Evolutionary conservation across 2,113 vertebrate species (phyloP).

Genomic region (Mohoua ochrocephala): DNA sequence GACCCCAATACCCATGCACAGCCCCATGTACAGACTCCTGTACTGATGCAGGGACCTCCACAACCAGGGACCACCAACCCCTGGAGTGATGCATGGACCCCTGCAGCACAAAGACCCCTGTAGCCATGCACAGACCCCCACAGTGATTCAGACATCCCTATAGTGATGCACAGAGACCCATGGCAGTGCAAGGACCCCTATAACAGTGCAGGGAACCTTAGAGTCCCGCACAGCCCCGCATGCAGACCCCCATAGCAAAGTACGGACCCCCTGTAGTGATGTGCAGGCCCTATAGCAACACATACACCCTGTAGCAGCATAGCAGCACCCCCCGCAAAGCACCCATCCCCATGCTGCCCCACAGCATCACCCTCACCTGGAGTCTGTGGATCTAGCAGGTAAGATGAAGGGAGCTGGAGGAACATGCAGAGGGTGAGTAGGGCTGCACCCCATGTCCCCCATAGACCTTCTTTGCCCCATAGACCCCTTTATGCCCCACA

Average conservation of each 20-base stretch:
- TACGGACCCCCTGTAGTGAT: neutral
- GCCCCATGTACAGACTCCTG: neutral
- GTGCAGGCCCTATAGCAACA: neutral
- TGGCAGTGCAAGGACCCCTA: neutral
- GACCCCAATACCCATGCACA: neutral
- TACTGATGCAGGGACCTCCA: neutral
- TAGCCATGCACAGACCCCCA: neutral
- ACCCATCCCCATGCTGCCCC: neutral
- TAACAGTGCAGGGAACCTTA: neutral
- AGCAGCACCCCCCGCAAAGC: accelerated
- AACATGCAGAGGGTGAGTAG: neutral
- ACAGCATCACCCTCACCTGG: neutral
- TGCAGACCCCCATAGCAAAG: neutral
- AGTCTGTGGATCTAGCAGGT: neutral
- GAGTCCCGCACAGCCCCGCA: neutral
- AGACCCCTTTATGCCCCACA: neutral
- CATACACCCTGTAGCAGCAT: neutral
- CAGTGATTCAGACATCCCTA: neutral
- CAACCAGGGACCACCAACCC: neutral
- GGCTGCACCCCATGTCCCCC: neutral
- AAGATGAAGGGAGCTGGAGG: neutral
- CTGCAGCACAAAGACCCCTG: neutral
- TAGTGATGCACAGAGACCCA: neutral
- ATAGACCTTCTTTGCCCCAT: neutral
- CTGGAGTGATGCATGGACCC: neutral